Evolutionary conservation across 1,140 invertebrate species (phyloP).

Genomic region (Saxidomus purpurata): DNA sequence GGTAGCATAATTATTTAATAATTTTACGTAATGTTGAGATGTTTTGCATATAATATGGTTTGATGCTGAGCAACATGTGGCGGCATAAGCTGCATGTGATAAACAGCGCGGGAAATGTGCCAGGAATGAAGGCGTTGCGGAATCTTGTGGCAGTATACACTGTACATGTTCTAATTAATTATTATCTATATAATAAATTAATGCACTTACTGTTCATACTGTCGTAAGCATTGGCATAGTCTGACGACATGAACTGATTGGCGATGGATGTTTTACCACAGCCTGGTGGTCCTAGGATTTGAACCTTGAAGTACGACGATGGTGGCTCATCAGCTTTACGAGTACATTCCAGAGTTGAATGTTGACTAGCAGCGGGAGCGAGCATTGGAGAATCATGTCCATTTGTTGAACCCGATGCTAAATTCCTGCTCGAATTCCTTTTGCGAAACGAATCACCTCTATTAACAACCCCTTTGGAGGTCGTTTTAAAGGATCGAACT

Average conservation of each 20-base stretch:
- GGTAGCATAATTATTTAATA: background rate
- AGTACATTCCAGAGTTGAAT: conserved; percentile 5
- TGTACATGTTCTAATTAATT: background rate
- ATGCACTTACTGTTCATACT: conserved; percentile 85
- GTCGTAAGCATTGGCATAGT: conserved; percentile 97
- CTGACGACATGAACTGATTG: conserved; percentile 97
- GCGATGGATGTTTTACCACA: conserved; percentile 95
- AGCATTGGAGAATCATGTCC: conserved; percentile 39
- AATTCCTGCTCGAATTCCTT: conserved; percentile 89
- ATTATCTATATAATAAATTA: background rate
- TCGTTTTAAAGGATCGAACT: conserved; percentile 95
- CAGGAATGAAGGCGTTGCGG: background rate
- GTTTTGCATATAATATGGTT: background rate
- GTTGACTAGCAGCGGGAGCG: conserved; percentile 8
- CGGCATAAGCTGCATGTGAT: background rate
- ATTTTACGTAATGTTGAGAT: background rate
- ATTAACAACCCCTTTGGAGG: conserved; percentile 96
- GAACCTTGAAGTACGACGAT: conserved; percentile 90
- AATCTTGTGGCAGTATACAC: background rate
- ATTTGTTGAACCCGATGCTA: conserved; percentile 53
- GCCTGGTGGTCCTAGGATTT: conserved; percentile 94
- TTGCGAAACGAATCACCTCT: conserved; percentile 95
- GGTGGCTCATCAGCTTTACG: background rate
- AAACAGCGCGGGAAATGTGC: background rate
- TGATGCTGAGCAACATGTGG: background rate